A percentile compares a stretch with the other conserved stretches of the same genome.
Conservation (phyloP, 2,113 vertebrate genomes). For the Rhabdomys dilectus region DNA sequence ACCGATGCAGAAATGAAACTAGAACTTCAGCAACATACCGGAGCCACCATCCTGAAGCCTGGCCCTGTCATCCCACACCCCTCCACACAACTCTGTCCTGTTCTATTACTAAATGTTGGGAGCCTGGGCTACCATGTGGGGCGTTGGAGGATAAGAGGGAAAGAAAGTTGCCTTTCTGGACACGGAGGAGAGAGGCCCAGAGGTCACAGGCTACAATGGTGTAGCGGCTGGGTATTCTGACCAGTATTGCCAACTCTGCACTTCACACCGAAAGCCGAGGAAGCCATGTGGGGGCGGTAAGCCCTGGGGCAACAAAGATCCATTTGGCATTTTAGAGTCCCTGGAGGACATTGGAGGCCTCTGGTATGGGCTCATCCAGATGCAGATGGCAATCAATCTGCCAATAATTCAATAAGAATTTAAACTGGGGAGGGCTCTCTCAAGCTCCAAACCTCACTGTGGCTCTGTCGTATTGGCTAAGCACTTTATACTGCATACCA, state of each 20-base stretch:
- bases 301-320: not conserved
- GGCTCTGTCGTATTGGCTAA: not conserved
- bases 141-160: not conserved
- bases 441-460: not conserved
- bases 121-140: not conserved
- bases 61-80: not conserved
- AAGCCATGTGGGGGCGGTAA: not conserved
- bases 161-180: not conserved
- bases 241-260: not conserved
- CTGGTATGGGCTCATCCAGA: not conserved
- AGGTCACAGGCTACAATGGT: not conserved
- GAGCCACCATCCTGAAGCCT: not conserved
- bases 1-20: not conserved
- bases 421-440: not conserved
- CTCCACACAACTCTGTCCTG: not conserved
- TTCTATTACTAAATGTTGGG: not conserved
- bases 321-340: constrained; percentile 8
- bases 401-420: not conserved
- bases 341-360: not conserved
- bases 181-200: not conserved
- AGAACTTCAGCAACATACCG: not conserved
- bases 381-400: not conserved
- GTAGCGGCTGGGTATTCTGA: fast-evolving
- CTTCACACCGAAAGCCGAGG: not conserved
- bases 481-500: not conserved